Evolutionary conservation across 2,888 invertebrate species (phyloP), one percentile per base, ranked within the genome.

Genomic region (Laothoe populi): DNA sequence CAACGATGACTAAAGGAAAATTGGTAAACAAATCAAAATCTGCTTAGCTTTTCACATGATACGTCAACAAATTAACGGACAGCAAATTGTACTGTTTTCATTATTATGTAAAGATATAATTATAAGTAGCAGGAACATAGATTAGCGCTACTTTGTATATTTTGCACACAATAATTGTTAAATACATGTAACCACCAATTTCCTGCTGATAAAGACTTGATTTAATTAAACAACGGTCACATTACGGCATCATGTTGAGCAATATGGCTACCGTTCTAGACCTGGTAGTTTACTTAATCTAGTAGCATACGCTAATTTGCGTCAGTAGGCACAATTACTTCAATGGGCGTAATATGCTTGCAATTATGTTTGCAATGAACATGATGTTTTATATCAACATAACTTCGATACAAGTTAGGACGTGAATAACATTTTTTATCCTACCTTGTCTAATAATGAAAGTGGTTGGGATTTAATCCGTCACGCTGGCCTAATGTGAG

Each of bases 241-340:
- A 11, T 58, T 58, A 8, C 38, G 13, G 48, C 24, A 24, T 31
- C 13, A n/a, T 24, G 24, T 62, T 62, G 62, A 57, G 57, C 31
- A 58, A 60, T 13, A 58, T 58, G 24, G 35, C 46, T 62, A 58
- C 46, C 31, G 44, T 61, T 61, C 57, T 11, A 62, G 11, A 46
- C 35, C 21, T 24, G 26, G 24, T 31, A 53, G 57, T 23, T 40
- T 16, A 26, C 26, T n/a, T 59, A 42, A 58, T n/a, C 60, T 24
- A 40, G 16, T 35, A 53, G 24, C 26, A 21, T 16, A 40, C 23
- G 24, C 26, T 40, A 42, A 31, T 48, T 58, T 48, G 42, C 53
- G 61, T 49, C 42, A 21, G 24, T 60, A 26, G 26, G 26, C 7
- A 42, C 49, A 53, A 42, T 60, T 48, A 53, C 60, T 60, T 42